Evolutionary conservation across 2,888 invertebrate genomes (phyloP).

Genomic region (Drosophila sordidula): DNA sequence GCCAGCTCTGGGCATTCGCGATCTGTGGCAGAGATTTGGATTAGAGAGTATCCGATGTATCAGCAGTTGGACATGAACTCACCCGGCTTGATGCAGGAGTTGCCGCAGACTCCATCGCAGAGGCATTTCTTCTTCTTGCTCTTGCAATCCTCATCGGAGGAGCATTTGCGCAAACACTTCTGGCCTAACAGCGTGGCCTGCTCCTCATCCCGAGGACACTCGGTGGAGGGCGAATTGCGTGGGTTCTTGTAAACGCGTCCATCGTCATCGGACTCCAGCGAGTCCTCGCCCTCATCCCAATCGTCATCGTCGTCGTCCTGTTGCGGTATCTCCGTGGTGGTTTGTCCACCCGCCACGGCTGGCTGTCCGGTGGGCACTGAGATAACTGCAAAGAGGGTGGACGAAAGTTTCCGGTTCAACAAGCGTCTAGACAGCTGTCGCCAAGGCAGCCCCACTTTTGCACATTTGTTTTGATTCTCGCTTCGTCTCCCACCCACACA

Average conservation of each 20-base stretch:
- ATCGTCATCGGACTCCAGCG: slow-evolving; percentile 90
- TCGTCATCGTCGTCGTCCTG: slow-evolving; percentile 82
- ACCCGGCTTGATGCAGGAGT: slow-evolving; percentile 99
- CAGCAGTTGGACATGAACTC: slow-evolving; percentile 48
- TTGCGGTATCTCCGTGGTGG: slow-evolving; percentile 81
- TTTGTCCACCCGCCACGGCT: slow-evolving; percentile 42
- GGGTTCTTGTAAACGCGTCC: slow-evolving; percentile 94
- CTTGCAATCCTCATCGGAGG: slow-evolving; percentile 97
- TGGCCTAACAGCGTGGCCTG: slow-evolving; percentile 93
- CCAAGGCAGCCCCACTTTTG: slow-evolving; percentile 12
- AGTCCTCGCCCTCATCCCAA: slow-evolving; percentile 85
- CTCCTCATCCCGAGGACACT: slow-evolving; percentile 94
- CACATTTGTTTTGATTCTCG: slow-evolving; percentile 62
- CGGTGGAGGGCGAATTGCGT: slow-evolving; percentile 93
- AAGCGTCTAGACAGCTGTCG: slow-evolving; percentile 24
- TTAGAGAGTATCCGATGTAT: background rate
- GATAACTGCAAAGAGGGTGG: slow-evolving; percentile 53
- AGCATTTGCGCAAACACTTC: slow-evolving; percentile 96
- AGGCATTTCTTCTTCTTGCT: slow-evolving; percentile 98
- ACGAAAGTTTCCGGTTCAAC: slow-evolving; percentile 3
- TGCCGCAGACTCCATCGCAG: slow-evolving; percentile 98
- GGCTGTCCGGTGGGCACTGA: slow-evolving; percentile 71
- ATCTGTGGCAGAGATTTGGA: slow-evolving; percentile 85
- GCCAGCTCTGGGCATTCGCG: slow-evolving; percentile 94
- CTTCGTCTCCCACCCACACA: slow-evolving; percentile 29